Conservation (phyloP, 2,797 vertebrate genomes). For the Paramormyrops hopkinsi region DNA sequence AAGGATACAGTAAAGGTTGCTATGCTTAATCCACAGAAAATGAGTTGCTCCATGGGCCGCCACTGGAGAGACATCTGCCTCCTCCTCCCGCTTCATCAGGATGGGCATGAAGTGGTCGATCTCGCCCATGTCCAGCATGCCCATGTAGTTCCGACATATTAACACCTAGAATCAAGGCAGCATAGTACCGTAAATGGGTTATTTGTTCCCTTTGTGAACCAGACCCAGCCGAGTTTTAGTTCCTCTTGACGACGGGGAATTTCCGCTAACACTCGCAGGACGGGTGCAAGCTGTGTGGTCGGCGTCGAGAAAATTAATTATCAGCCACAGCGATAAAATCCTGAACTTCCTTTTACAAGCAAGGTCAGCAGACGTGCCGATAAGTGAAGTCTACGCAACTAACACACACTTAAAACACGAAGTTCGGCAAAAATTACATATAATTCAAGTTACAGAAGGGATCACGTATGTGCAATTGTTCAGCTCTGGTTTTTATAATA, state of each 20-base stretch:
- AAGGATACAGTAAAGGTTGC: constrained; percentile 73
- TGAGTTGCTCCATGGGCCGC: constrained; percentile 59
- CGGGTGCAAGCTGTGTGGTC: neutral
- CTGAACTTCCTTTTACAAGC: neutral
- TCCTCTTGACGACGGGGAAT: neutral
- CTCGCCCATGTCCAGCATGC: constrained; percentile 66
- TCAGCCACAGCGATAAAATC: neutral
- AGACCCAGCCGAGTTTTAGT: neutral
- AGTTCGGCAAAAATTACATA: neutral
- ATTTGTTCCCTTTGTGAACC: neutral
- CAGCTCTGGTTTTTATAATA: neutral
- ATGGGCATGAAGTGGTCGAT: constrained; percentile 74
- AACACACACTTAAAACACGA: neutral
- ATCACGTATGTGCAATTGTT: neutral
- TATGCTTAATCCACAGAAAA: constrained; percentile 75
- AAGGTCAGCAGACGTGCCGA: neutral
- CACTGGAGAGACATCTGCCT: constrained; percentile 60
- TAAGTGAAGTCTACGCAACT: neutral
- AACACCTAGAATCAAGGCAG: constrained; percentile 55
- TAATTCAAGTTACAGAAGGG: constrained; percentile 20
- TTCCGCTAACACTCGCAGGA: neutral
- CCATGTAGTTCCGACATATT: constrained; percentile 74
- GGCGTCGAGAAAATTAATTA: neutral
- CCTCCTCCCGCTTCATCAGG: constrained; percentile 68
- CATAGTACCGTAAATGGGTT: neutral